phyloP scores from a whole-genome alignment of 2,113 vertebrate genomes.

The Dendrocopos noguchii region DNA sequence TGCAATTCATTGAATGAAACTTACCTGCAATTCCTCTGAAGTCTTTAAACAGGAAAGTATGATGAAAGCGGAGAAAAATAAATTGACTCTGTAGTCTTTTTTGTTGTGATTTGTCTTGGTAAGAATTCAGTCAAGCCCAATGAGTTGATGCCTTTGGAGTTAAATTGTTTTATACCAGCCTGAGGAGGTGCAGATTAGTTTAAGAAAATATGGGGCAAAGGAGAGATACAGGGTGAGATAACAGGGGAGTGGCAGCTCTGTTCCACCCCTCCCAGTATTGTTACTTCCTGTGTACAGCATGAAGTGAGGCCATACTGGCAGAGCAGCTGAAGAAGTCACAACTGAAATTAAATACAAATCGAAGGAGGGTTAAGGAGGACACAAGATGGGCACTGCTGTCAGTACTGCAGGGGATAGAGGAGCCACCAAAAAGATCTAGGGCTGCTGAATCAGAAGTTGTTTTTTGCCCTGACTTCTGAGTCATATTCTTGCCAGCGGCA shows the following conservation, averaged over 20 bases:
- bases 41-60: neutral
- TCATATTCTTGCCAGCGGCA: neutral
- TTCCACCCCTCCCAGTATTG: neutral
- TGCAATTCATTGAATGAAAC: neutral
- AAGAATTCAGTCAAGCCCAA: neutral
- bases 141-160: neutral
- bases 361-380: neutral
- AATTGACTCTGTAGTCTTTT: neutral
- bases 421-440: neutral
- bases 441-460: slow-evolving; percentile 19
- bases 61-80: neutral
- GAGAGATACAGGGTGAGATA: slow-evolving; percentile 5
- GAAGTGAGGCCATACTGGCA: neutral
- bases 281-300: neutral
- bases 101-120: neutral
- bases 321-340: neutral
- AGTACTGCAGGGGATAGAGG: neutral
- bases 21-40: neutral
- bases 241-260: neutral
- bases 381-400: neutral
- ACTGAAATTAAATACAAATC: neutral
- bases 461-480: slow-evolving; percentile 21
- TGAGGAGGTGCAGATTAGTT: neutral
- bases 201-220: slow-evolving; percentile 28
- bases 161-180: slow-evolving; percentile 13